Percentiles rank a stretch among this genome's conserved stretches.
Conservation (phyloP, 1,140 invertebrate species). For the Hycleus cichorii region DNA sequence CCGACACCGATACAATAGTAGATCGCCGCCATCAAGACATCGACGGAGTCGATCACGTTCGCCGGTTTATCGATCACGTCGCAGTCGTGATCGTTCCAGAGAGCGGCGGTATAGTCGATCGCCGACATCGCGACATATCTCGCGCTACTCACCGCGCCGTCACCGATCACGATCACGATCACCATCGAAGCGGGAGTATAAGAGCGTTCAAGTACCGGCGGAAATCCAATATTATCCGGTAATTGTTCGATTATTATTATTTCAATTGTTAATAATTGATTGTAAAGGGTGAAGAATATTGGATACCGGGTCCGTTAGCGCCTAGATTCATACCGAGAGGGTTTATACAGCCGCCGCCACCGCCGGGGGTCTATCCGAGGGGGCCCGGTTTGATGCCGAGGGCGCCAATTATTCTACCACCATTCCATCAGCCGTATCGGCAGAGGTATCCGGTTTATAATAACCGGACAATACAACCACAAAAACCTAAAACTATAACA, state of each 20-base stretch:
- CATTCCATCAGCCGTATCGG: background rate
- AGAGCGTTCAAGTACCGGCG: background rate
- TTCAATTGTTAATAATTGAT: background rate
- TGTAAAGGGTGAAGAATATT: background rate
- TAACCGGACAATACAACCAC: no score
- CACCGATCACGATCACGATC: background rate
- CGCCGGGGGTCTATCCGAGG: background rate
- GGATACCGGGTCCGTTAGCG: constrained; percentile 1
- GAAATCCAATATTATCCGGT: background rate
- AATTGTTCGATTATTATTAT: background rate
- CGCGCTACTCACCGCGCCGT: no score
- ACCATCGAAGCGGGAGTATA: background rate
- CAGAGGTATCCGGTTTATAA: no score
- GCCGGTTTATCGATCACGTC: no score
- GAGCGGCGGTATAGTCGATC: no score
- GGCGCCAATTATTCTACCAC: background rate
- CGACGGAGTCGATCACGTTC: no score
- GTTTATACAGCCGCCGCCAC: background rate
- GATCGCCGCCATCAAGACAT: no score
- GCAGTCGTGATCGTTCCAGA: no score
- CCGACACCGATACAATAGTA: no score
- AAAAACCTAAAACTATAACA: no score
- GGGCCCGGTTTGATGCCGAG: background rate
- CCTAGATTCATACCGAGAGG: background rate
- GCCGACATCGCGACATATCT: no score